phyloP scores from a whole-genome alignment of 1,140 invertebrate genomes.

The Brachionus paranguensis region DNA sequence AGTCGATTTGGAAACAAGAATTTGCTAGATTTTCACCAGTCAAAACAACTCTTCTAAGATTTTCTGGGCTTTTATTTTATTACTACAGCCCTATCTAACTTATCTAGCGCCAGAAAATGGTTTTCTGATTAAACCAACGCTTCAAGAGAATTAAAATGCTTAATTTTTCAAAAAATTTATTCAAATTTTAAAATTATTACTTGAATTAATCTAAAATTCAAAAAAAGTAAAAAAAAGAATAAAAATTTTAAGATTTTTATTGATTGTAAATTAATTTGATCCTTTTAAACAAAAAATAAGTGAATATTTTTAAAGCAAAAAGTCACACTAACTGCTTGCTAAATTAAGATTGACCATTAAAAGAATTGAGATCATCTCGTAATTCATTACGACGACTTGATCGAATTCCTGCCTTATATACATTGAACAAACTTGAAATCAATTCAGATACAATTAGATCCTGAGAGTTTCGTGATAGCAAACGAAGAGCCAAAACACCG shows the following conservation, averaged over 20 bases:
- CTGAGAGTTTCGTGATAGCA: conserved; percentile 9
- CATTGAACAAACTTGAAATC: conserved; percentile 17
- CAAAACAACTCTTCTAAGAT: too few species aligned
- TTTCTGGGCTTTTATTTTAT: too few species aligned
- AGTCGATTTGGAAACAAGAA: too few species aligned
- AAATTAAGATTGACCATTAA: background rate
- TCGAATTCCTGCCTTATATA: conserved; percentile 9
- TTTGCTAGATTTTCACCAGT: too few species aligned
- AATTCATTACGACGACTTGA: background rate
- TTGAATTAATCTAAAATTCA: too few species aligned
- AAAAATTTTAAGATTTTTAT: background rate
- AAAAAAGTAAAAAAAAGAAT: too few species aligned
- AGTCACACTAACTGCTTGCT: background rate
- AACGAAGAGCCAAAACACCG: conserved; percentile 3
- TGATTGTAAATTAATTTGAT: background rate
- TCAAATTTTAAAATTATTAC: too few species aligned
- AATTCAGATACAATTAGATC: conserved; percentile 32
- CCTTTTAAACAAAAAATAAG: background rate
- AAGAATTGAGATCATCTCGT: background rate
- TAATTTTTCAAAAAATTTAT: too few species aligned
- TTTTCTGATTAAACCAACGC: too few species aligned
- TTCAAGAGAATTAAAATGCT: too few species aligned
- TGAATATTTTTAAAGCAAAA: background rate
- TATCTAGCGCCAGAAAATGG: too few species aligned
- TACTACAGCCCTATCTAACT: too few species aligned